Percentiles rank a stretch among this genome's conserved stretches.
These are phyloP conservation scores for Drosophila falleni DNA, from an alignment of 2,888 invertebrate genomes.

Conservation along the genomic window DNA sequence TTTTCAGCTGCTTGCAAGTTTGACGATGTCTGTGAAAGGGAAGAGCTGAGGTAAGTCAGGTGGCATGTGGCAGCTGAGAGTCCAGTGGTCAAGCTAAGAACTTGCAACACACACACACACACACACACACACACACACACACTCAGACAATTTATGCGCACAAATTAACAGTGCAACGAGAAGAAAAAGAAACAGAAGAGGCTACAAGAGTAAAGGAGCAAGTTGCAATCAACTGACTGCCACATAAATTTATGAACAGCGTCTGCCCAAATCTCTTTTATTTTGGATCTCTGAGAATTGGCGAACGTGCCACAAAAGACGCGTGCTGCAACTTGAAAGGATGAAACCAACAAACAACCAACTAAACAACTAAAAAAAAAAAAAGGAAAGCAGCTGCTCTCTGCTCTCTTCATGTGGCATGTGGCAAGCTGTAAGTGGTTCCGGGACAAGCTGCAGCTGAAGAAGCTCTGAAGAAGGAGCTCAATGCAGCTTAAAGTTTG, in stretches of 20 bases:
- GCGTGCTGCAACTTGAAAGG: constrained; percentile 17
- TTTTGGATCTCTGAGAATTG: constrained; percentile 15
- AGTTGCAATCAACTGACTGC: constrained; percentile 68
- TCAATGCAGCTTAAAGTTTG: not conserved
- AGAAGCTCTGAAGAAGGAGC: constrained; percentile 14
- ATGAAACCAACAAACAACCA: too few species aligned
- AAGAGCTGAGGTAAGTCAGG: constrained; percentile 2
- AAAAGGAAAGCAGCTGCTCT: not conserved
- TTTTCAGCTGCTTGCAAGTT: not conserved
- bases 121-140: constrained; percentile 20
- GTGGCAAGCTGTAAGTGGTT: constrained; percentile 7
- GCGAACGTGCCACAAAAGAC: constrained; percentile 1
- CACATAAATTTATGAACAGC: constrained; percentile 76
- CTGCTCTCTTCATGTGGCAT: not conserved
- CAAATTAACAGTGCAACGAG: constrained; percentile 59
- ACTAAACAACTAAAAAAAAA: too few species aligned
- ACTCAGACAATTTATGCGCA: constrained; percentile 65
- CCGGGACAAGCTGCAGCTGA: constrained; percentile 10
- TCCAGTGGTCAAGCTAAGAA: constrained; percentile 33
- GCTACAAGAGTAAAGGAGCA: constrained; percentile 17
- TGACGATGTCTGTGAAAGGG: not conserved
- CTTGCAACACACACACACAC: constrained; percentile 30
- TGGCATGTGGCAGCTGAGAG: constrained; percentile 14
- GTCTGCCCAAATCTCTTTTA: constrained; percentile 53
- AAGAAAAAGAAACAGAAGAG: constrained; percentile 10